Percentiles rank a stretch among this genome's conserved stretches.
Evolutionary conservation across 2,797 vertebrate genomes (phyloP).

Genomic region (Gambusia yucatana): DNA sequence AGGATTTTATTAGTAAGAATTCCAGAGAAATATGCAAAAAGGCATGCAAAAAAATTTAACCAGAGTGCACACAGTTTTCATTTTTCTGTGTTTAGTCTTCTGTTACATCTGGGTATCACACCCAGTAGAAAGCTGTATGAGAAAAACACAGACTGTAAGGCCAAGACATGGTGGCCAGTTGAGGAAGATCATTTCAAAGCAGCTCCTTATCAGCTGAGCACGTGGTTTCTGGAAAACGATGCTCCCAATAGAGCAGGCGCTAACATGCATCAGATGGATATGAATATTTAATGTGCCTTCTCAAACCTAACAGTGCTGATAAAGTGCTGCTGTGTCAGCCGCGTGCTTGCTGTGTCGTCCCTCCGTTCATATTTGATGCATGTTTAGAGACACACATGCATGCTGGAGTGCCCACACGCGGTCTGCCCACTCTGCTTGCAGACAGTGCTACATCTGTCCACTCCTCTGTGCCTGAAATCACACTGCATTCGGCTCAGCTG

Average conservation of each 20-base stretch:
- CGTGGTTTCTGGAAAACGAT: slow-evolving; percentile 58
- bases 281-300: slow-evolving; percentile 78
- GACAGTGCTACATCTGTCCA: slow-evolving; percentile 37
- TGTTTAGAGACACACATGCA: slow-evolving; percentile 31
- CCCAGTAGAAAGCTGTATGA: neutral
- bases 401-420: slow-evolving; percentile 49
- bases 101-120: neutral
- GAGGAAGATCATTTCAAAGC: slow-evolving; percentile 9
- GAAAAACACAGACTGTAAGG: neutral
- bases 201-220: slow-evolving; percentile 45
- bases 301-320: slow-evolving; percentile 61
- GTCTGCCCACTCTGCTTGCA: slow-evolving; percentile 49
- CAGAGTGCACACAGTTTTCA: neutral
- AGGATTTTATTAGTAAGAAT: neutral
- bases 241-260: slow-evolving; percentile 51
- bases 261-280: slow-evolving; percentile 70
- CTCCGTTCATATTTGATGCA: slow-evolving; percentile 22
- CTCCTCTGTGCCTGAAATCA: slow-evolving; percentile 30
- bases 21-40: neutral
- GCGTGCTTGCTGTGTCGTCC: slow-evolving; percentile 31
- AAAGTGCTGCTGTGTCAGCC: slow-evolving; percentile 74
- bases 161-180: slow-evolving; percentile 20
- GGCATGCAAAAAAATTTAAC: neutral
- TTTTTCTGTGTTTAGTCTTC: neutral
- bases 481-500: slow-evolving; percentile 48